Base-by-base conservation (phyloP, 2,888 invertebrate species). In the Drosophila merina region DNA sequence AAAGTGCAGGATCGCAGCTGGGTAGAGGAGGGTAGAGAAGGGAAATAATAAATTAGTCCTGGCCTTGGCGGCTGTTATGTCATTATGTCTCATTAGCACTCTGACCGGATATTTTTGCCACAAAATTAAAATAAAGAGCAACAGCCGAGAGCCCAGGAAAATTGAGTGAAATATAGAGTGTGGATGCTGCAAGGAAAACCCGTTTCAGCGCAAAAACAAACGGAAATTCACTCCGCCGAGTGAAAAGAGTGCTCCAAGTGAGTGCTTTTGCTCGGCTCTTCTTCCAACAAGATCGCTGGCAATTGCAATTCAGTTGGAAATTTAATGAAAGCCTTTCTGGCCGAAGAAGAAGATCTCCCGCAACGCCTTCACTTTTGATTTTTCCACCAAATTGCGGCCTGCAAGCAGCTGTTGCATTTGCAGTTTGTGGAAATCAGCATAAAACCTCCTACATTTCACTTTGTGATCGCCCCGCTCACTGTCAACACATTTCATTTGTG, bases 1-100 rank as follows among this genome's bases (percentile, higher is more conserved):
- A 31, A 36, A 26, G 36, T 30, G 14, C 52, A 31, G 52, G 20
- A 52, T 36, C 12, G 42, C 48, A 31, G 33, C 26, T 5, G n/a
- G 36, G 52, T 20, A 31, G 9, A 8, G n/a, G 6, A 4, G 14
- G 14, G 14, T 14, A 9, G 9, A n/a, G 10, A 62, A 0, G 45
- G 62, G 74, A 70, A 72, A 73, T 66, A 59, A 79, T 77, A 82
- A 85, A 85, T 85, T 77, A 79, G 75, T 52, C 63, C 68, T 76
- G 70, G 83, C 79, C 86, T 75, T 70, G 86, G 70, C 71, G 71
- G 76, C 80, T 76, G 76, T 75, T 73, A 78, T 72, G 78, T 86
- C 82, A 86, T 82, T 82, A 82, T 86, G 82, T 82, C 86, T 80
- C 83, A 82, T 82, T 82, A 82, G 82, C 86, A 82, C 86, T 72